Evolutionary conservation across 1,140 invertebrate species (phyloP).

Genomic region (Bombyx mandarina): DNA sequence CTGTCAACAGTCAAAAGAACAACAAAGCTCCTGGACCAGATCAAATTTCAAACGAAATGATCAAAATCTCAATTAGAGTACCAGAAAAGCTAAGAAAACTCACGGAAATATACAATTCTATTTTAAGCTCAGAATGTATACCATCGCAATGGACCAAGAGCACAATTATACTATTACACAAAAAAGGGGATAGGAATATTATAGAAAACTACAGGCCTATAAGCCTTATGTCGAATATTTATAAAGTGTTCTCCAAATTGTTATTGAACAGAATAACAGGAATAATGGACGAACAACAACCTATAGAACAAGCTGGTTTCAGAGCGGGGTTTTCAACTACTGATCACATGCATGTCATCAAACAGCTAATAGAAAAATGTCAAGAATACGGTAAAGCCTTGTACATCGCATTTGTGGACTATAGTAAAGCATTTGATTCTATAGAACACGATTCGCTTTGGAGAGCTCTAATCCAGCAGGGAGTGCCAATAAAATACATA

Average conservation of each 20-base stretch:
- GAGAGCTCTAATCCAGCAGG: neutral
- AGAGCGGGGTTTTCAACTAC: neutral
- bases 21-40: neutral
- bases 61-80: neutral
- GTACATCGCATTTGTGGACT: constrained; percentile 1
- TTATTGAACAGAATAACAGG: neutral
- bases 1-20: constrained; percentile 1
- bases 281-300: neutral
- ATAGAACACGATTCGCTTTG: neutral
- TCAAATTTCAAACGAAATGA: neutral
- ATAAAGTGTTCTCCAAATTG: constrained; percentile 1
- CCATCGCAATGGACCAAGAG: neutral
- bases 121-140: neutral
- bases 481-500: neutral
- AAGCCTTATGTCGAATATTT: neutral
- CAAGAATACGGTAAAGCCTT: too few species aligned
- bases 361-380: too few species aligned
- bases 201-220: neutral
- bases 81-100: neutral
- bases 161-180: neutral
- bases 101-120: neutral
- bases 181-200: neutral
- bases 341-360: neutral
- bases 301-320: neutral
- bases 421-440: constrained; percentile 1